Conservation (phyloP, 2,797 vertebrate species). For the Perdix hodgsoniae region DNA sequence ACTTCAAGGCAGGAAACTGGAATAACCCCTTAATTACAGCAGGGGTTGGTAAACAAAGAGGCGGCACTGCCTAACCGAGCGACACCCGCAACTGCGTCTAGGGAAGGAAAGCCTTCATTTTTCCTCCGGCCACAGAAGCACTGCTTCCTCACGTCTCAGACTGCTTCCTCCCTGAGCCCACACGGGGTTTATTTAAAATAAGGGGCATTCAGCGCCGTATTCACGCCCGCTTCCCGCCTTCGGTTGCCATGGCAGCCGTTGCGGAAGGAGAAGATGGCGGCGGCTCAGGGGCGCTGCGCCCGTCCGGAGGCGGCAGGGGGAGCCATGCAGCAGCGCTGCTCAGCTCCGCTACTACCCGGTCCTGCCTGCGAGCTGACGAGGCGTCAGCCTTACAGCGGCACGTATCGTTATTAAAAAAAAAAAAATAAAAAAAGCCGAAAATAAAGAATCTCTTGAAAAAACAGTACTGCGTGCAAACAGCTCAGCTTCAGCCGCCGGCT, state of each 20-base stretch:
- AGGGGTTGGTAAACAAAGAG: background rate
- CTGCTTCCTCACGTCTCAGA: fast-evolving
- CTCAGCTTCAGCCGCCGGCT: too few species aligned
- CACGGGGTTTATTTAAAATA: background rate
- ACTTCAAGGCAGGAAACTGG: background rate
- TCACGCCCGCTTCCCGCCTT: background rate
- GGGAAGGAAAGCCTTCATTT: fast-evolving
- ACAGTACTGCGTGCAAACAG: too few species aligned
- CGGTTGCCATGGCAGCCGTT: background rate
- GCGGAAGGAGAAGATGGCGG: background rate
- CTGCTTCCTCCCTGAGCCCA: background rate
- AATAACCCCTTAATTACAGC: background rate
- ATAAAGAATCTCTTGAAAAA: too few species aligned
- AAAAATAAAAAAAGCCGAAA: too few species aligned
- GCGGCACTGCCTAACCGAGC: background rate
- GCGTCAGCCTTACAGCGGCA: background rate
- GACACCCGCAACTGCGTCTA: background rate
- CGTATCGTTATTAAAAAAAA: background rate
- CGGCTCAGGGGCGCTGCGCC: background rate
- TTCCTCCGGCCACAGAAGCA: fast-evolving
- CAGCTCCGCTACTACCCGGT: too few species aligned
- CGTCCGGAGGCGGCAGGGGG: background rate
- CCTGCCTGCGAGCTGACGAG: too few species aligned
- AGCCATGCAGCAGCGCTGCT: too few species aligned
- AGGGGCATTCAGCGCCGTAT: too few species aligned